Evolutionary conservation across 2,888 invertebrate species (phyloP).

Genomic region (Volucella inanis): DNA sequence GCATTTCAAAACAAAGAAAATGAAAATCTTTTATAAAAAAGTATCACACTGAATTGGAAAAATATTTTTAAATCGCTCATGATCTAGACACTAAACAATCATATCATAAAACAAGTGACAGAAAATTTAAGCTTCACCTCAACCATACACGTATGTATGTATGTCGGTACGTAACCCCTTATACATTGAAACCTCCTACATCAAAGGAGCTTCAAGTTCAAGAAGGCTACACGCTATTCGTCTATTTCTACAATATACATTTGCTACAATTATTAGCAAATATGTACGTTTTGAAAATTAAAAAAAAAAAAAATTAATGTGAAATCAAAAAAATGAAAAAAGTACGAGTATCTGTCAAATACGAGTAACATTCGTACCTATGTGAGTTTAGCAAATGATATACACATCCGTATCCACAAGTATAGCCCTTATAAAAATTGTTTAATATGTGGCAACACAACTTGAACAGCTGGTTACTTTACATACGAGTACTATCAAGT

Average conservation of each 20-base stretch:
- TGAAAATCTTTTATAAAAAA: not conserved
- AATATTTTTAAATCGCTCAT: constrained; percentile 18
- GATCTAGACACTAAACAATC: constrained; percentile 14
- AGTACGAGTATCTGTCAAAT: not conserved
- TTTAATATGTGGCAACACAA: constrained; percentile 4
- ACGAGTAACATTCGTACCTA: not conserved
- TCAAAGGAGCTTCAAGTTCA: constrained; percentile 51
- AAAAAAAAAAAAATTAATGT: constrained; percentile 8
- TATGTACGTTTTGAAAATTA: constrained; percentile 31
- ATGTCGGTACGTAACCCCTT: not conserved
- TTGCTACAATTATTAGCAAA: constrained; percentile 4
- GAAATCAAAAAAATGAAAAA: not conserved
- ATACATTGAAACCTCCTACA: constrained; percentile 21
- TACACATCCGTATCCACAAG: not conserved
- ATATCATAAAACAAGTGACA: constrained; percentile 6
- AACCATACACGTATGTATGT: not conserved
- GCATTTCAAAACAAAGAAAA: not conserved
- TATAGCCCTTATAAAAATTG: not conserved
- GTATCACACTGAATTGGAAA: not conserved
- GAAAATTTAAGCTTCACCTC: not conserved
- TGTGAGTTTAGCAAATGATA: constrained; percentile 5
- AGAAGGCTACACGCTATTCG: constrained; percentile 52
- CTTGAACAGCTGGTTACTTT: constrained; percentile 39
- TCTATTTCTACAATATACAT: constrained; percentile 31
- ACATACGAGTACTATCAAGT: constrained; percentile 9